Percentiles rank a stretch among this genome's conserved stretches.
phyloP scores from a whole-genome alignment of 2,797 vertebrate genomes.

The Trichosurus vulpecula region DNA sequence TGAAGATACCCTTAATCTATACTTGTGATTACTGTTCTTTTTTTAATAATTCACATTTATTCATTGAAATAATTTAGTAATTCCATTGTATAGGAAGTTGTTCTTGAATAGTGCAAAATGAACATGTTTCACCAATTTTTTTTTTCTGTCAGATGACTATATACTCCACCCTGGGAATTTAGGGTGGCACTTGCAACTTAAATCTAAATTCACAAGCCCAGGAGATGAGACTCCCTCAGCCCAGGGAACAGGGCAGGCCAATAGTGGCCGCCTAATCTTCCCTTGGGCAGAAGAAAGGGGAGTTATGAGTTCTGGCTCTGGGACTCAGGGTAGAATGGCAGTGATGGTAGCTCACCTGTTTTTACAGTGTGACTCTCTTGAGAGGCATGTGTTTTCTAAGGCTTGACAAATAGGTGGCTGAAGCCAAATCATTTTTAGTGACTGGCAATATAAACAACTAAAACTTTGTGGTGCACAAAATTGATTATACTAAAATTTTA shows the following conservation, averaged over 20 bases:
- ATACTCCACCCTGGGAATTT: constrained; percentile 50
- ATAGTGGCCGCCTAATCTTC: constrained; percentile 47
- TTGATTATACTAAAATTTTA: neutral
- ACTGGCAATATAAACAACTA: constrained; percentile 32
- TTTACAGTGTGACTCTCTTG: constrained; percentile 52
- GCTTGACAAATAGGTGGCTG: constrained; percentile 24
- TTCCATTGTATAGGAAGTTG: neutral
- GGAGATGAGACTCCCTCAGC: constrained; percentile 66
- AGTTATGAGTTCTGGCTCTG: constrained; percentile 50
- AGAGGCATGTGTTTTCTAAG: constrained; percentile 4
- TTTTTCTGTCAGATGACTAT: constrained; percentile 14
- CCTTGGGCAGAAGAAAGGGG: constrained; percentile 56
- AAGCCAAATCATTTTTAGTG: constrained; percentile 19
- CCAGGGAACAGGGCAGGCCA: constrained; percentile 24
- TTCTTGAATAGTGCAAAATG: neutral
- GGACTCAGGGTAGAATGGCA: constrained; percentile 41
- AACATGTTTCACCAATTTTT: constrained; percentile 37
- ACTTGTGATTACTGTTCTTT: constrained; percentile 46
- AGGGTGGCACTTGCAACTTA: constrained; percentile 55
- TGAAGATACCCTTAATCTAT: constrained; percentile 36
- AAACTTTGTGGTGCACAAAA: constrained; percentile 30
- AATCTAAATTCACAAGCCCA: constrained; percentile 51
- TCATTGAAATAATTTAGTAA: neutral
- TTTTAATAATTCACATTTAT: constrained; percentile 11
- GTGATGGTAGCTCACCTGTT: constrained; percentile 50